Evolutionary conservation across 2,797 vertebrate genomes (phyloP), one percentile per base, ranked within the genome.

Genomic region (Carapus acus): DNA sequence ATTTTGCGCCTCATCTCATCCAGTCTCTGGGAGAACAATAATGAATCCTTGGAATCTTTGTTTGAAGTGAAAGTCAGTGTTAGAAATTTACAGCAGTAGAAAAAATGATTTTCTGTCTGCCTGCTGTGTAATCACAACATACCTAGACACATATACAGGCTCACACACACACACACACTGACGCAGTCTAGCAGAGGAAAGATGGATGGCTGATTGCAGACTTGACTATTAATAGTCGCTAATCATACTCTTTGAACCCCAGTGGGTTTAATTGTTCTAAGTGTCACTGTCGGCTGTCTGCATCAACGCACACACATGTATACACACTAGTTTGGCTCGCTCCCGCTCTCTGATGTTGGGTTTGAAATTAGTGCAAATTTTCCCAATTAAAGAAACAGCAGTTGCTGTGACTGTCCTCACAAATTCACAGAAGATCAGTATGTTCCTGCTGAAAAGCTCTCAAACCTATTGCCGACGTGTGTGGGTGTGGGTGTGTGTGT

Each of bases 141-240:
- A 40, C 38, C 34, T 14, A 9, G 52, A 57, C 19, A 20, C 56
- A 49, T 41, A 45, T 55, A 45, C 18, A 40, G 17, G 33, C n/a
- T 8, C 54, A 57, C 19, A 22, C 56, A 49, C 43, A 5, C 58
- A 48, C 16, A 40, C 38, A 34, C n/a, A 9, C 54, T 54, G 17
- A 22, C 56, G 47, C 41, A 45, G 37, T 55, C 16, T 46, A 13
- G n/a, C 1, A 6, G 34, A 29, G 34, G 13, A 18, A n/a, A 23
- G 38, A 5, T 11, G 3, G 19, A 2, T 20, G 29, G 33, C 12
- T 71, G 69, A 76, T 66, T 71, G 47, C 38, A 62, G 7, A 46
- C 45, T 73, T 69, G 7, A 46, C 45, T 73, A 71, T 76, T 76
- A 68, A 44, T 63, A 48, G 52, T 1, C 43, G 18, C 22, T 73